Evolutionary conservation across 2,888 invertebrate species (phyloP).

Genomic region (Apamea epomidion): DNA sequence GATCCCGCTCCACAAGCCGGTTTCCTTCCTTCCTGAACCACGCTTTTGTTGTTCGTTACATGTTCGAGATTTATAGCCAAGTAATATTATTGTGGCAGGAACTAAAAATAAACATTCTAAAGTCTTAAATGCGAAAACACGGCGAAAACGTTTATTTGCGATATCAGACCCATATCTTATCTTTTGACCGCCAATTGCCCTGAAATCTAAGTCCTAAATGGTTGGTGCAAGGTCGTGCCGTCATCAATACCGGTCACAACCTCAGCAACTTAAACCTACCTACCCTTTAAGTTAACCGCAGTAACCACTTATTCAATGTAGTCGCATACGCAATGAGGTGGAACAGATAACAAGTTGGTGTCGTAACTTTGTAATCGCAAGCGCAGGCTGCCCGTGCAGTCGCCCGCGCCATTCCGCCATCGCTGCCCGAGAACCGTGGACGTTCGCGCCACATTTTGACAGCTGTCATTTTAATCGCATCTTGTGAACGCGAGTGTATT

Average conservation of each 20-base stretch:
- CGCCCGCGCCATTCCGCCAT: conserved; percentile 71
- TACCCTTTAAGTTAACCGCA: conserved; percentile 44
- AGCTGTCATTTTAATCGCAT: conserved; percentile 67
- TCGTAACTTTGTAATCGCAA: conserved; percentile 60
- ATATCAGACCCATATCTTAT: conserved; percentile 40
- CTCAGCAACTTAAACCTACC: conserved; percentile 19
- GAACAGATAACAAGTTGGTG: conserved; percentile 68
- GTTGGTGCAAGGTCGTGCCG: conserved; percentile 46
- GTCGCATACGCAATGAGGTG: conserved; percentile 66
- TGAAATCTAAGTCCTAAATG: conserved; percentile 19
- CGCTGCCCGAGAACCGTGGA: conserved; percentile 68
- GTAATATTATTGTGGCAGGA: neutral
- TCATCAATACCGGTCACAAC: conserved; percentile 3
- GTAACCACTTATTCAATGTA: conserved; percentile 33
- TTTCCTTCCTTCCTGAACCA: conserved; percentile 30
- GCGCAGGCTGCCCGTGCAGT: conserved; percentile 47
- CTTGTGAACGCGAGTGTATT: conserved; percentile 74
- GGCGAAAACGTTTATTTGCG: neutral
- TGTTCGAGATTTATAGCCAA: neutral
- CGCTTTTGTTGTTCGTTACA: neutral
- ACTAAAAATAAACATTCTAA: neutral
- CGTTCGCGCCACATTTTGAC: conserved; percentile 75
- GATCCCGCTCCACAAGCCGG: conserved; percentile 27
- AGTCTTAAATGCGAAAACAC: neutral
- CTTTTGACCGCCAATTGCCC: conserved; percentile 23